Evolutionary conservation across 2,888 invertebrate genomes (phyloP), one percentile per base, ranked within the genome.

Genomic region (Platycheirus albimanus): DNA sequence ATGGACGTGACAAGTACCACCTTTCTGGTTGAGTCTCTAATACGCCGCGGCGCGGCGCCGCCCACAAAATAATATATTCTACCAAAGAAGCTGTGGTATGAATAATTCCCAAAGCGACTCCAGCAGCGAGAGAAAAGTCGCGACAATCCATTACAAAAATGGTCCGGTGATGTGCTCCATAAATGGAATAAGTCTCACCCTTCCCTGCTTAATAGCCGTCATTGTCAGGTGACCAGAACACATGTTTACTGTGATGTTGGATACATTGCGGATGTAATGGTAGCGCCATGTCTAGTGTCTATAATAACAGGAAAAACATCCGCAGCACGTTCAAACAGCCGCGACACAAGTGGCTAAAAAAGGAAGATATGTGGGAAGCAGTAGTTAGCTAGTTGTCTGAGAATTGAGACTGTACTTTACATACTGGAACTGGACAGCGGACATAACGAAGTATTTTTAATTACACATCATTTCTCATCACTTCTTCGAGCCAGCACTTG

Each of bases 261-360:
- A 45, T 61, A 45, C 19, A 61, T 33, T 51, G 51, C 64, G 72
- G 58, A 72, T 80, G 64, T 58, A 43, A 56, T n/a, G 17, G 75
- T 80, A 76, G 80, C 64, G 71, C 38, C 36, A 58, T 47, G 70
- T 54, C 33, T 28, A n/a, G n/a, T n/a, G n/a, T n/a, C n/a, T n/a
- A n/a, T n/a, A 63, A 76, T 66, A 58, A 67, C 76, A 71, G 81
- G 81, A 77, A 81, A 81, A 81, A 76, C 77, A 81, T 81, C 81
- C 81, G 81, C 66, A 76, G 77, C 81, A 81, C 81, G 81, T 81
- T 76, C 81, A 38, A 61, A 41, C 30, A 64, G 52, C 58, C 69
- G 58, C 66, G 76, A 64, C 49, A 74, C 70, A 56, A 30, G 3
- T 56, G 28, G 33, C 43, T 58, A 36, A 80, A 80, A 66, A 58